Evolutionary conservation across 2,797 vertebrate species (phyloP).

Genomic region (Rhodeus uyekii): DNA sequence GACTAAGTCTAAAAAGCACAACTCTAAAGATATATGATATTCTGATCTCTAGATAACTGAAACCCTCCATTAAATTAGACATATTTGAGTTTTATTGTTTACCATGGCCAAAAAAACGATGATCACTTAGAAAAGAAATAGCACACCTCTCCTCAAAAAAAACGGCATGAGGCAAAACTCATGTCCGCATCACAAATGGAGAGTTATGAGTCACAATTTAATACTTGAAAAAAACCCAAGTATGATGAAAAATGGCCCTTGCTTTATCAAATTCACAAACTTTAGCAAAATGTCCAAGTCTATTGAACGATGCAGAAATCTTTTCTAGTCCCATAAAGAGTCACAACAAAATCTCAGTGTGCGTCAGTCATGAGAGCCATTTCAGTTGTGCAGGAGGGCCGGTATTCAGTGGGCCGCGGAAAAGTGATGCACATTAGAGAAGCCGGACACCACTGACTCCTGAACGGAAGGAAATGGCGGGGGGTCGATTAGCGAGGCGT

Average conservation of each 20-base stretch:
- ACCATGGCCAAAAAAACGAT: no score
- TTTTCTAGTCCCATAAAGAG: conserved; percentile 14
- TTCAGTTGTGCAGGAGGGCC: conserved; percentile 26
- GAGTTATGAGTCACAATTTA: neutral
- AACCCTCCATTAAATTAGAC: neutral
- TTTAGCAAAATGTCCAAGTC: neutral
- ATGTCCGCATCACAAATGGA: neutral
- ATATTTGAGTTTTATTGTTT: no score
- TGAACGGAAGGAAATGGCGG: conserved; percentile 55
- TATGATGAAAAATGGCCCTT: neutral
- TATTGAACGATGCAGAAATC: conserved; percentile 1
- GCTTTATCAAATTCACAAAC: neutral
- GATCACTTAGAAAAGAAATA: no score
- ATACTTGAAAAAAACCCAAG: neutral
- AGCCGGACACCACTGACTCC: conserved; percentile 12
- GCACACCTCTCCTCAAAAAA: neutral
- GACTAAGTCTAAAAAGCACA: neutral
- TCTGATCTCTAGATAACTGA: neutral
- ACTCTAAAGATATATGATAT: neutral
- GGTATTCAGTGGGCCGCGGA: conserved; percentile 7
- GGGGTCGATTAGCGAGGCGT: conserved; percentile 70
- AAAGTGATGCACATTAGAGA: conserved; percentile 12
- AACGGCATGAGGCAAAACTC: no score
- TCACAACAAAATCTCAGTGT: conserved; percentile 37
- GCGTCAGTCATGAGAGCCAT: conserved; percentile 38